These are phyloP conservation scores for Hemicentrotus pulcherrimus DNA, from an alignment of 35 echinoderm and acorn worm species.

Conservation along the genomic window DNA sequence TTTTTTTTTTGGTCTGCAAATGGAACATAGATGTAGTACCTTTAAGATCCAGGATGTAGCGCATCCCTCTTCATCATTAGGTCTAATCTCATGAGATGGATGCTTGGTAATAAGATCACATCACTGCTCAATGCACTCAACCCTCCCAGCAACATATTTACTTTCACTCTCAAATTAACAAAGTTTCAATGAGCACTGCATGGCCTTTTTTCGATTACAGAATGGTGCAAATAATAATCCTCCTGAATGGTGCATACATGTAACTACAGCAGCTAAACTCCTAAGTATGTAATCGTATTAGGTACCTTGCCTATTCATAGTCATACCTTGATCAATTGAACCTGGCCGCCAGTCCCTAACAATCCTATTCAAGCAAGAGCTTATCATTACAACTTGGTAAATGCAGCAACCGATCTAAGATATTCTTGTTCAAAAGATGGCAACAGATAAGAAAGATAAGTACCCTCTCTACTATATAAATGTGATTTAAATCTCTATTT, in stretches of 20 bases:
- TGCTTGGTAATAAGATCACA: neutral
- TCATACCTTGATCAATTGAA: neutral
- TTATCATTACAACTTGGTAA: neutral
- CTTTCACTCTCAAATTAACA: neutral
- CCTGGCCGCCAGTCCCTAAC: neutral
- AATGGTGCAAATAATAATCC: neutral
- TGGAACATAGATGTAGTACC: too few species aligned
- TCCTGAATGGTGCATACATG: too few species aligned
- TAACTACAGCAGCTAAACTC: too few species aligned
- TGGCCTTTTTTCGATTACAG: neutral
- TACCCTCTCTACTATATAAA: neutral
- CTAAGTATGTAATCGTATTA: too few species aligned
- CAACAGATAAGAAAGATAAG: neutral
- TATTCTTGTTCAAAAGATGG: neutral
- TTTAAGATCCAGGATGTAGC: too few species aligned
- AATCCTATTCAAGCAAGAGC: neutral
- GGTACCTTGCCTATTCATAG: too few species aligned
- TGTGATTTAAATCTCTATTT: neutral
- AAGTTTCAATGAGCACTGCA: too few species aligned
- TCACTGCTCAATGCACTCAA: neutral
- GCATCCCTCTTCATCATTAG: neutral
- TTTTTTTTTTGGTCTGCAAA: too few species aligned
- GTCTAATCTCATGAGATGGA: neutral
- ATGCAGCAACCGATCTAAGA: neutral
- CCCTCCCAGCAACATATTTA: neutral